These are phyloP conservation scores for Hexactinellida sp. DNA, from an alignment of 37 sponge, comb jelly and placozoan genomes.

Conservation along the genomic window DNA sequence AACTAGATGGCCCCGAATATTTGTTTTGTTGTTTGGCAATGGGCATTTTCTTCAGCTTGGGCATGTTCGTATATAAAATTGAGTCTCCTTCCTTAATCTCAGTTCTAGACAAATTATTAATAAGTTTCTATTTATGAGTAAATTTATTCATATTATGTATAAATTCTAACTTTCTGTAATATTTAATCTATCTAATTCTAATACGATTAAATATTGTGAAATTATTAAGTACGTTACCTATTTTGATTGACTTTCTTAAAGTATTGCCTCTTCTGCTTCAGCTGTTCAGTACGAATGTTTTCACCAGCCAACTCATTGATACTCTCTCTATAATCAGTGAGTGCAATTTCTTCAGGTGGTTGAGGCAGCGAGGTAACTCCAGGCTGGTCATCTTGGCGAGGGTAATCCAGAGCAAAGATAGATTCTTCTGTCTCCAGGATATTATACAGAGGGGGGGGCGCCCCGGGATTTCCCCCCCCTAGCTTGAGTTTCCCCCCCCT, in stretches of 20 bases:
- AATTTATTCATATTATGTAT: neutral
- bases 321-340: neutral
- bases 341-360: neutral
- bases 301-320: too few species aligned
- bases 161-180: neutral
- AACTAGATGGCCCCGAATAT: neutral
- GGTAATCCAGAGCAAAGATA: too few species aligned
- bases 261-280: neutral
- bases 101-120: neutral
- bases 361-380: too few species aligned
- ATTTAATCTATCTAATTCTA: neutral
- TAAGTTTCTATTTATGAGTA: too few species aligned
- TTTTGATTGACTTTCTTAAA: neutral
- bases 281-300: neutral
- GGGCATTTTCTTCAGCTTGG: neutral
- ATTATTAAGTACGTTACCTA: neutral
- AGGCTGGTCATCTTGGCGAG: too few species aligned
- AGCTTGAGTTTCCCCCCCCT: too few species aligned
- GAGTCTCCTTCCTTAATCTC: neutral
- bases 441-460: too few species aligned
- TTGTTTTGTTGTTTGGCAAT: neutral
- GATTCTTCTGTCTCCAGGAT: too few species aligned
- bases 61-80: neutral
- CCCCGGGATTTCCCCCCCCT: too few species aligned
- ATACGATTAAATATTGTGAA: neutral